Conservation (phyloP, 1,140 invertebrate genomes). For the Zaprionus africanus region DNA sequence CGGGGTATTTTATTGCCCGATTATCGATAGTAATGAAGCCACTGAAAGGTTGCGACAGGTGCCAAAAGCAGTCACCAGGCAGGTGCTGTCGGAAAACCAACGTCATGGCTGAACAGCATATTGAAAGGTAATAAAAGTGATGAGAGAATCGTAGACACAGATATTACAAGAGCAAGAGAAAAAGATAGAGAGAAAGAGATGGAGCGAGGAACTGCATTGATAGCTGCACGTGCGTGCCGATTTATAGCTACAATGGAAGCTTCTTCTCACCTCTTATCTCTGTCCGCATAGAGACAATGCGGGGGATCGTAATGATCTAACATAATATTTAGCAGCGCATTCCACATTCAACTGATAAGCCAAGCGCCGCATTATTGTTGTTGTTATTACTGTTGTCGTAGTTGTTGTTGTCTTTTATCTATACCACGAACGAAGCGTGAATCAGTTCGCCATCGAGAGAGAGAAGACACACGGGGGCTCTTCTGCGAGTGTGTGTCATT, state of each 20-base stretch:
- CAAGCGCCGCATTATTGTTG: conserved; percentile 7
- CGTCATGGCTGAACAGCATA: conserved; percentile 21
- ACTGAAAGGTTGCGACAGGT: conserved; percentile 11
- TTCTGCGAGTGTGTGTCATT: not conserved
- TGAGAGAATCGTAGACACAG: not conserved
- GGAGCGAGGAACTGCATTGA: not conserved
- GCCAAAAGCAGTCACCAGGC: not conserved
- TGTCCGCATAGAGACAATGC: too few species aligned
- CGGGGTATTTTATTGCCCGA: conserved; percentile 25
- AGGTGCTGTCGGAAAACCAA: conserved; percentile 14
- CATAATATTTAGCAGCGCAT: conserved; percentile 2
- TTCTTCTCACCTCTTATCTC: not conserved
- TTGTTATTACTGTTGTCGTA: not conserved
- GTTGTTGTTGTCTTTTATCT: conserved; percentile 25
- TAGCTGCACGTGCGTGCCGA: conserved; percentile 2
- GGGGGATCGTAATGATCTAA: conserved; percentile 29
- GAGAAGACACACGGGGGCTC: not conserved
- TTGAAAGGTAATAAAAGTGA: not conserved
- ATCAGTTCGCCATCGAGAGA: conserved; percentile 18
- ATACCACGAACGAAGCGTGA: conserved; percentile 30
- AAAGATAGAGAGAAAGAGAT: not conserved
- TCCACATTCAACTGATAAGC: conserved; percentile 19
- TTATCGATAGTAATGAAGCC: conserved; percentile 25
- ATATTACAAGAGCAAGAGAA: not conserved
- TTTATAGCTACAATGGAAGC: conserved; percentile 8